Base-by-base conservation (phyloP, 2,113 vertebrate species). In the Eretmochelys imbricata region DNA sequence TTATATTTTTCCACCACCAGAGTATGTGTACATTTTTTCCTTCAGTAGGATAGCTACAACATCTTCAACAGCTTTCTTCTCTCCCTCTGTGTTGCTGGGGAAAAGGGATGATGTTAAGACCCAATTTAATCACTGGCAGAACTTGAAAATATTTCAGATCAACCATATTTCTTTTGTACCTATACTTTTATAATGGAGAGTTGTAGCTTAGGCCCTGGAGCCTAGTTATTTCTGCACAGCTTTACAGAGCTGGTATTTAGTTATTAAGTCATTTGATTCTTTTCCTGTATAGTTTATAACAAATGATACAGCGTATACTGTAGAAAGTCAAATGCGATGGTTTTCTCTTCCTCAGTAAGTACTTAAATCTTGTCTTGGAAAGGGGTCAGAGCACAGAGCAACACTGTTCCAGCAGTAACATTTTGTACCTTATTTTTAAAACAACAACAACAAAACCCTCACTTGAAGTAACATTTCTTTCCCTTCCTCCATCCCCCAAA, bases 381-480 rank as follows among this genome's bases (percentile, higher is more conserved):
- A 94, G 86, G 35, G 82, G 90, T 90, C 97, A 95, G 96, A 95
- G 76, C 87, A 94, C 94, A 89, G 62, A 93, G 89, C 80, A 90
- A 93, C 84, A 88, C 82, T 87, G 91, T 90, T 93, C 53, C 65
- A 81, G n/a, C 88, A 89, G 89, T 82, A 93, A 97, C 86, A 94
- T 97, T 97, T 95, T 97, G 91, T 97, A 93, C 82, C 38, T 96
- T 89, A 91, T 92, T 88, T 22, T 80, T 94, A 89, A 87, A 93
- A 75, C 22, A 79, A 84, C 35, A 92, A 88, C 89, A 93, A 87
- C 29, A 51, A 83, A 0, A 69, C 78, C 94, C 1, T 3, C 48
- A 69, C 86, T 65, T 54, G n/a, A 91, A 94, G 90, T 84, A 85
- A 88, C 93, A 69, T 0, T 1, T 53, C 80, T 90, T 93, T 97